These are phyloP conservation scores for Martes martes DNA, from an alignment of 2,113 vertebrate species.

Conservation along the genomic window DNA sequence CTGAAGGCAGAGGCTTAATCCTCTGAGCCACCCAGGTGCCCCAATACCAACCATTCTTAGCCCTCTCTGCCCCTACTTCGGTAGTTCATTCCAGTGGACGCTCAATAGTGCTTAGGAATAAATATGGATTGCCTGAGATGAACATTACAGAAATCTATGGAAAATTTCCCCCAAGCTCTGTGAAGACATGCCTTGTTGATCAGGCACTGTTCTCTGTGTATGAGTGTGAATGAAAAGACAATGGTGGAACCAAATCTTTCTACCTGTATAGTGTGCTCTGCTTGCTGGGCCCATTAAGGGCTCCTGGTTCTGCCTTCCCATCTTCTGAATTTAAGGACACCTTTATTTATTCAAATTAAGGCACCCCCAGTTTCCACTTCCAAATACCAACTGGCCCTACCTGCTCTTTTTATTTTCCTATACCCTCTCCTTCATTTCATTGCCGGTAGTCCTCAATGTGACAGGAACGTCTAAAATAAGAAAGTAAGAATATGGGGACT, in stretches of 20 bases:
- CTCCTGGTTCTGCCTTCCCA: background rate
- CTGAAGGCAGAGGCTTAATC: too few species aligned
- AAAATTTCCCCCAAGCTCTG: background rate
- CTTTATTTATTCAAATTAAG: background rate
- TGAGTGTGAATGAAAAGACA: background rate
- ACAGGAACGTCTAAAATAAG: background rate
- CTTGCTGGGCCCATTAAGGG: background rate
- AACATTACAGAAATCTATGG: background rate
- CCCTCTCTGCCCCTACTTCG: too few species aligned
- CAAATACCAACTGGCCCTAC: background rate
- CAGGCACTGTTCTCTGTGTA: background rate
- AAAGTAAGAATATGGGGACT: background rate
- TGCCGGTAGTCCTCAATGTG: background rate
- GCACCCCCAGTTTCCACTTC: background rate
- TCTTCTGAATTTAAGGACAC: background rate
- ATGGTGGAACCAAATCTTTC: background rate
- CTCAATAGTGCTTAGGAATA: background rate
- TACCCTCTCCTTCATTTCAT: background rate
- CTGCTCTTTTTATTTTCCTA: background rate
- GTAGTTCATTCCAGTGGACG: background rate
- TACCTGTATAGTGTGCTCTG: background rate
- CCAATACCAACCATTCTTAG: background rate
- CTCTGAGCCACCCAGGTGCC: too few species aligned
- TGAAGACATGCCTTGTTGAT: background rate
- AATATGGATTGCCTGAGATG: background rate